Conservation (phyloP, 2,797 vertebrate species). For the Crotalus adamanteus region DNA sequence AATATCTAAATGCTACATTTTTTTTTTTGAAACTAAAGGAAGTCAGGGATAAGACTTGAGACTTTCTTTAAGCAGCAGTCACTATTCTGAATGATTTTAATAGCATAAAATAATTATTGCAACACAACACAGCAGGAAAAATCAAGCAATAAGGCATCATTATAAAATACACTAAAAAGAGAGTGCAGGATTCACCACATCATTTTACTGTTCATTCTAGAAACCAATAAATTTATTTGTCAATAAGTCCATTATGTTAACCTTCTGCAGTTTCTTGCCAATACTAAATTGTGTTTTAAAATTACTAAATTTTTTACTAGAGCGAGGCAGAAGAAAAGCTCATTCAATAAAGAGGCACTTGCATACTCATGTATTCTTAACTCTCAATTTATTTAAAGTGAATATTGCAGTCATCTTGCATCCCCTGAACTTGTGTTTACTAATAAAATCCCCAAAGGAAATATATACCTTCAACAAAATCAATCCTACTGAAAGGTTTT, state of each 20-base stretch:
- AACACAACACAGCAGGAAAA: background rate
- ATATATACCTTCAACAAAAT: constrained; percentile 45
- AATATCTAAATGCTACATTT: background rate
- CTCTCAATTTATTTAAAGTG: background rate
- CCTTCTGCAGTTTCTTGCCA: background rate
- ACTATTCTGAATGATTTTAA: background rate
- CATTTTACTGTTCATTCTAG: background rate
- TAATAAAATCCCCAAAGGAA: background rate
- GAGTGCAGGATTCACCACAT: background rate
- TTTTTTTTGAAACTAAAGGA: background rate
- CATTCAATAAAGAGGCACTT: background rate
- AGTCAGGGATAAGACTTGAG: background rate
- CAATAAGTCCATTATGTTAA: background rate
- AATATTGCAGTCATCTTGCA: background rate
- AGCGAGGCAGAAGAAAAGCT: background rate
- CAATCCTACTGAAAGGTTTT: constrained; percentile 37
- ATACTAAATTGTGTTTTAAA: background rate
- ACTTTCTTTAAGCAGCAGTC: background rate
- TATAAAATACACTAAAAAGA: background rate
- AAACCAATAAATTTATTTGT: background rate
- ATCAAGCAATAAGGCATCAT: background rate
- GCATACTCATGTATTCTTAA: background rate
- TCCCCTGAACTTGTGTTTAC: constrained; percentile 28
- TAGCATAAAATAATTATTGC: background rate
- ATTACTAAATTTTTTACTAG: background rate